phyloP scores from a whole-genome alignment of 2,113 vertebrate genomes.

The Synchiropus splendidus region DNA sequence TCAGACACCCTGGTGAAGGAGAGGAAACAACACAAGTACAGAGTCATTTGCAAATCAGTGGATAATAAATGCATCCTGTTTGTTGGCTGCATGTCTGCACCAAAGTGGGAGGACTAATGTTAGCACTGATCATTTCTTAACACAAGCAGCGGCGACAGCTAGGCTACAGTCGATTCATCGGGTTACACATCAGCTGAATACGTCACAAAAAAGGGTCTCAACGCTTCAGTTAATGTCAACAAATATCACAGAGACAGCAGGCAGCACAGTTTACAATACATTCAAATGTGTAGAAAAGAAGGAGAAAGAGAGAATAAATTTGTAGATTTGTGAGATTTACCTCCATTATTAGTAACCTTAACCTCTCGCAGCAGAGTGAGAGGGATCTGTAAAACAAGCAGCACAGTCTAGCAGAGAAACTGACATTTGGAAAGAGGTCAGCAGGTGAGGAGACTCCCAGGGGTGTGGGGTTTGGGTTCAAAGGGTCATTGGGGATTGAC shows the following conservation, averaged over 20 bases:
- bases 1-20: constrained; percentile 27
- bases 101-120: too few relatives aligned
- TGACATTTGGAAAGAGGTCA: constrained; percentile 63
- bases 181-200: too few relatives aligned
- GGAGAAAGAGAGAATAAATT: constrained; percentile 38
- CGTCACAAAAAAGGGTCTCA: too few relatives aligned
- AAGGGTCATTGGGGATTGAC: constrained; percentile 4
- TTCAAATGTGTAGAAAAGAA: constrained; percentile 22
- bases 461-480: constrained; percentile 9
- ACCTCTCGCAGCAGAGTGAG: constrained; percentile 67
- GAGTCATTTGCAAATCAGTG: background rate
- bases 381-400: constrained; percentile 76
- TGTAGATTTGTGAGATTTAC: constrained; percentile 61
- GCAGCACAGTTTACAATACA: too few relatives aligned
- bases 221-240: too few relatives aligned
- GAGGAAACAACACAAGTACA: constrained; percentile 9
- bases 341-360: constrained; percentile 65
- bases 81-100: too few relatives aligned
- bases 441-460: constrained; percentile 54
- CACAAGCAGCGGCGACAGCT: too few relatives aligned
- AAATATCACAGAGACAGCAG: constrained; percentile 10
- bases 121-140: too few relatives aligned
- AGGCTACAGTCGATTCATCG: too few relatives aligned
- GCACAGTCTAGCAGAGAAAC: constrained; percentile 70
- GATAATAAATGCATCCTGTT: too few relatives aligned